Base-by-base conservation (phyloP, 2,113 vertebrate species). In the Herpetotheres cachinnans region DNA sequence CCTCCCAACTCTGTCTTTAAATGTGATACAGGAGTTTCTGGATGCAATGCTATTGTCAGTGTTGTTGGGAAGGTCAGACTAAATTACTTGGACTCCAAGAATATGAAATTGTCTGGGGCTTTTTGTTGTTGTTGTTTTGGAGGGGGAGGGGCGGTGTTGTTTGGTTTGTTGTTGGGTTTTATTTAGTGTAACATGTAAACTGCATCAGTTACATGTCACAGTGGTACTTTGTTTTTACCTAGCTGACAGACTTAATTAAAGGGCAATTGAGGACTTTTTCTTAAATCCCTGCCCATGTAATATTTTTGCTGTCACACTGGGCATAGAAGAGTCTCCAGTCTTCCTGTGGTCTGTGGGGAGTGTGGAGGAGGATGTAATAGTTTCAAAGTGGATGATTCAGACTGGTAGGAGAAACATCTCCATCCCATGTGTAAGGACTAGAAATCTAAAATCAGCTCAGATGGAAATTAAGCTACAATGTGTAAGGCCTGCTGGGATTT, bases 401-500 rank as follows among this genome's bases (percentile, higher is more conserved):
- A 18, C 56, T 58, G 7, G 26, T 89, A 65, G 38, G 30, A 80
- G 73, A 89, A 93, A 52, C 36, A 49, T 21, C 26, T 90, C 27
- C 0, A 1, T 91, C 87, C 36, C 70, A 9, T 26, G 7, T 61
- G 74, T 63, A 29, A 81, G 46, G 47, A 80, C 82, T 58, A 80
- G 67, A 87, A 87, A 61, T 40, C 19, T 19, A 15, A 70, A 79
- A 70, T 88, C 36, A 62, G 46, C 52, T 88, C 0, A 0, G 29
- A 7, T 80, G 38, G 52, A 72, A 93, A 69, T 71, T 27, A 84
- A 81, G 19, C 42, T 78, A 11, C 29, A 44, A 3, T 70, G 26
- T 74, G 5, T 69, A 73, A 69, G n/a, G 32, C 26, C 79, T 89
- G 6, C 42, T 81, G 90, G 42, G 88, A 89, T 83, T 95, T 93